Conservation (phyloP, 2,797 vertebrate species). For the Macropus fuliginosus region DNA sequence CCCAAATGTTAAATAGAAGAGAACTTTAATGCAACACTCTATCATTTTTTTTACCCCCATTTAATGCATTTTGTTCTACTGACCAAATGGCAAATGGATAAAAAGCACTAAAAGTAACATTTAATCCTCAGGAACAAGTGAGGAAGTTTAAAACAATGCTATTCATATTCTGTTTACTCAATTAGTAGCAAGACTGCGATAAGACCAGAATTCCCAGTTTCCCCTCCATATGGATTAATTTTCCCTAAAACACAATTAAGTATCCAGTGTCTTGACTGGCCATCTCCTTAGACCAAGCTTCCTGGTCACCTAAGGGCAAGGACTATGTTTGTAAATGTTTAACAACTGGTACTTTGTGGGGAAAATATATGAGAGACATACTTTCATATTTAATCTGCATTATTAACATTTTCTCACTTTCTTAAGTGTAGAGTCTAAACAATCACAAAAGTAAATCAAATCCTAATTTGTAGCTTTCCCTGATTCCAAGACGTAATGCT, state of each 20-base stretch:
- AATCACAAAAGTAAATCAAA: neutral
- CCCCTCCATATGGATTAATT: neutral
- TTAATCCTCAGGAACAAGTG: neutral
- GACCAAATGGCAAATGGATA: neutral
- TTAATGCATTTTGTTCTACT: neutral
- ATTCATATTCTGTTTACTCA: neutral
- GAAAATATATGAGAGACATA: neutral
- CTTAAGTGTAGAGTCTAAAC: neutral
- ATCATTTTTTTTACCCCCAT: neutral
- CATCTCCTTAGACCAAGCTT: neutral
- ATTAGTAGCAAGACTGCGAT: neutral
- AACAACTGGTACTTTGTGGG: neutral
- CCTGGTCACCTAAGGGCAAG: neutral
- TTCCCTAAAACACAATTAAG: neutral
- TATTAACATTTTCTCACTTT: neutral
- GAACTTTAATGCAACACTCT: neutral
- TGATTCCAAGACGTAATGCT: neutral
- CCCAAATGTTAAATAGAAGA: neutral
- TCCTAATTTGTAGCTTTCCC: neutral
- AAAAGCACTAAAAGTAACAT: neutral
- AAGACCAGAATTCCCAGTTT: neutral
- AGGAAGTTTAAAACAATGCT: neutral
- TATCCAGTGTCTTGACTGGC: neutral
- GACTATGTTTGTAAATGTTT: neutral
- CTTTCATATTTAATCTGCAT: neutral